Evolutionary conservation across 2,797 vertebrate species (phyloP).

Genomic region (Lithobates sylvaticus): DNA sequence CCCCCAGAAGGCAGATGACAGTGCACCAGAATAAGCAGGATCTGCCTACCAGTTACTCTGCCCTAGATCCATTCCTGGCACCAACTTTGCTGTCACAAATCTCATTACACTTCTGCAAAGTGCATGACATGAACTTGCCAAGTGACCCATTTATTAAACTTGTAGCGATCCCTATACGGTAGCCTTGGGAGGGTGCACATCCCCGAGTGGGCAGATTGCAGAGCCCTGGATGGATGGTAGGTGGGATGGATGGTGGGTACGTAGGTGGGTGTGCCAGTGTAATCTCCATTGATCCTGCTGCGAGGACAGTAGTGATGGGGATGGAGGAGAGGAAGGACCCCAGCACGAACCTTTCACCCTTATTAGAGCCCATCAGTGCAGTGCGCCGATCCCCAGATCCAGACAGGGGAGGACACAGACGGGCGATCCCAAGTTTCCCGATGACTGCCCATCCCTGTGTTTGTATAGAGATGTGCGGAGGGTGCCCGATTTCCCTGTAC

Average conservation of each 20-base stretch:
- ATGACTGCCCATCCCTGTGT: no score
- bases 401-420: conserved; percentile 29
- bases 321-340: conserved; percentile 8
- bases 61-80: not conserved
- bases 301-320: not conserved
- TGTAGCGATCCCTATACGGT: no score
- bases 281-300: not conserved
- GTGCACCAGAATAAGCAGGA: not conserved
- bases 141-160: conserved; percentile 3
- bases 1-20: not conserved
- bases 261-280: conserved; percentile 45
- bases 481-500: not conserved
- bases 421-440: conserved; percentile 35
- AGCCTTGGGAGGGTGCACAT: not conserved
- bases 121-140: not conserved
- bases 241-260: not conserved
- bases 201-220: no score
- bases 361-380: conserved; percentile 13
- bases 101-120: not conserved
- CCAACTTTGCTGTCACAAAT: not conserved
- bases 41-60: not conserved
- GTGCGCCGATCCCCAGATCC: not conserved
- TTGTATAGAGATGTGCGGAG: not conserved
- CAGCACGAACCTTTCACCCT: conserved; percentile 20
- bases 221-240: not conserved